A percentile compares a stretch with the other conserved stretches of the same genome.
phyloP scores from a whole-genome alignment of 2,797 vertebrate species.

The Onychomys torridus region DNA sequence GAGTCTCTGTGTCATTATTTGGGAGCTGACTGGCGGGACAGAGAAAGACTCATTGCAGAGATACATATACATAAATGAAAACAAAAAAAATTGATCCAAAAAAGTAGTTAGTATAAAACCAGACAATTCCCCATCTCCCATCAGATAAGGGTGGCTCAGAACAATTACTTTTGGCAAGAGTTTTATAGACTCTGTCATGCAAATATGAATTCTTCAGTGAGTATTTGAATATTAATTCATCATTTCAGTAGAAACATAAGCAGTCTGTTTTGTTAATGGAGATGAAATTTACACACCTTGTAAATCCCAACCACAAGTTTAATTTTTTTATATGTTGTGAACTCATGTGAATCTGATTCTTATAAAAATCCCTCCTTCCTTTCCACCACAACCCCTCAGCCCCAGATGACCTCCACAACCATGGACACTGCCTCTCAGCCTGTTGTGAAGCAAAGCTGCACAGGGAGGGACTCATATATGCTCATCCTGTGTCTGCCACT shows the following conservation, averaged over 20 bases:
- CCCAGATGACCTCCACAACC: not conserved
- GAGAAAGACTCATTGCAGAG: not conserved
- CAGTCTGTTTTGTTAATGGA: not conserved
- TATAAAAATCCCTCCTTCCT: not conserved
- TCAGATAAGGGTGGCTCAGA: not conserved
- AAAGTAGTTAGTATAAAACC: not conserved
- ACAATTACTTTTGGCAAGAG: not conserved
- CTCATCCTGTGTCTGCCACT: fast-evolving
- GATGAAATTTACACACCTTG: not conserved
- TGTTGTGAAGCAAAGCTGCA: not conserved
- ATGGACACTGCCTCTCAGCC: fast-evolving
- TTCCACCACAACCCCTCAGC: fast-evolving
- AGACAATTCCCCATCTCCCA: not conserved
- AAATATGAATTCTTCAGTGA: not conserved
- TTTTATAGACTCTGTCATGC: not conserved
- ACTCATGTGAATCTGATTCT: not conserved
- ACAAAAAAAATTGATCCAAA: not conserved
- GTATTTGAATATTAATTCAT: not conserved
- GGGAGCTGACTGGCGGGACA: not conserved
- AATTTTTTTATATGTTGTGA: not conserved
- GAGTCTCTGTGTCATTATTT: not conserved
- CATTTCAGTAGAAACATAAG: not conserved
- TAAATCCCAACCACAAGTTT: not conserved
- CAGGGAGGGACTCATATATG: fast-evolving
- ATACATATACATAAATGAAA: not conserved